phyloP scores from a whole-genome alignment of 2,888 invertebrate genomes.

The Tiliacea citrago region DNA sequence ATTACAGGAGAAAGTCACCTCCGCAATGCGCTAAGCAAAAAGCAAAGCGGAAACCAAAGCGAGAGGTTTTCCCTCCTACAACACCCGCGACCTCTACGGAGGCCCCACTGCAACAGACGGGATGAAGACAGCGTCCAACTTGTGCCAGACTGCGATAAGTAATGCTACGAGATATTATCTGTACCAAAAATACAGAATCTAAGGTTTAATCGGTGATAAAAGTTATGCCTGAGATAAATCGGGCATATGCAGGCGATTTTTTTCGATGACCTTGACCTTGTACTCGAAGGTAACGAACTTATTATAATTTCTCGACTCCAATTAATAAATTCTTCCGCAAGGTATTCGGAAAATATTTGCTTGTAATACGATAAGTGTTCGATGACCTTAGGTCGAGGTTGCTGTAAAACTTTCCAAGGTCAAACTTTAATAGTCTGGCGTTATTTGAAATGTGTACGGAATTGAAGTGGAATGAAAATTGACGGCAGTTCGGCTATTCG shows the following conservation, averaged over 20 bases:
- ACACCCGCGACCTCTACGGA: slow-evolving; percentile 83
- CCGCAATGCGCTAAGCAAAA: slow-evolving; percentile 84
- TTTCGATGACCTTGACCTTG: slow-evolving; percentile 52
- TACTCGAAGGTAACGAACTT: neutral
- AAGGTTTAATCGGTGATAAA: slow-evolving; percentile 32
- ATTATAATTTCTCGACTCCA: slow-evolving; percentile 11
- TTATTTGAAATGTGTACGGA: slow-evolving; percentile 42
- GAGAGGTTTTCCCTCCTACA: slow-evolving; percentile 86
- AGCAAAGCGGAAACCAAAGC: slow-evolving; percentile 74
- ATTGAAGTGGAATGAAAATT: slow-evolving; percentile 39
- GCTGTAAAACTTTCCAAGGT: slow-evolving; percentile 30
- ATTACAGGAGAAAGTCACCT: slow-evolving; percentile 87
- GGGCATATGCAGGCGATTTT: slow-evolving; percentile 9
- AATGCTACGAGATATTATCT: slow-evolving; percentile 58
- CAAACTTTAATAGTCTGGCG: slow-evolving; percentile 26
- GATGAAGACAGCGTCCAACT: slow-evolving; percentile 85
- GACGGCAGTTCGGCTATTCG: slow-evolving; percentile 37
- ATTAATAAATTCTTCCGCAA: slow-evolving; percentile 14
- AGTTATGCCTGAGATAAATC: slow-evolving; percentile 7
- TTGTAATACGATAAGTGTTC: slow-evolving; percentile 19
- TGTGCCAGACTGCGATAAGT: slow-evolving; percentile 85
- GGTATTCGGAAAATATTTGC: slow-evolving; percentile 26
- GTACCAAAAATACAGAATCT: slow-evolving; percentile 37
- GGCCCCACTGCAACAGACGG: slow-evolving; percentile 74
- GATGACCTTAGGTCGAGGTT: slow-evolving; percentile 24